Evolutionary conservation across 2,888 invertebrate species (phyloP).

Genomic region (Myopa tessellatipennis): DNA sequence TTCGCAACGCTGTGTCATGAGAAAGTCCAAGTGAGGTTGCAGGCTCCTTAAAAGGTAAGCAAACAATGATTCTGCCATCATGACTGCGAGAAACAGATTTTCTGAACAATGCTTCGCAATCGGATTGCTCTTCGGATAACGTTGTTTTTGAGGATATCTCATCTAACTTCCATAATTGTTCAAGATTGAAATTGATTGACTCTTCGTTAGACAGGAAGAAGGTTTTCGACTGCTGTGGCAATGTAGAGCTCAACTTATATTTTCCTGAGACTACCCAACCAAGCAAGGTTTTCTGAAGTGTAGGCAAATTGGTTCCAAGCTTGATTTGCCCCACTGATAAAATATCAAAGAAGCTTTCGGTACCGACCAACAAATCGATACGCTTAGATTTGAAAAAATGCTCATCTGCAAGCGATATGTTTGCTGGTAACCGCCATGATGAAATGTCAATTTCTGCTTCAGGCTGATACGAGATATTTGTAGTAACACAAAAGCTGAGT

Average conservation of each 20-base stretch:
- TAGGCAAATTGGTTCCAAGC: constrained; percentile 41
- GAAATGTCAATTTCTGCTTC: constrained; percentile 39
- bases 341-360: constrained; percentile 33
- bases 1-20: background rate
- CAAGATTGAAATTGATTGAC: background rate
- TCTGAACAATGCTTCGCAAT: background rate
- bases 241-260: constrained; percentile 26
- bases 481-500: constrained; percentile 10
- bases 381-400: background rate
- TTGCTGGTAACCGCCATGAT: constrained; percentile 43
- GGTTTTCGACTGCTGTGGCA: no score
- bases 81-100: background rate
- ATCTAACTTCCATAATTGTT: constrained; percentile 12
- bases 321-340: constrained; percentile 46
- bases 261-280: constrained; percentile 47
- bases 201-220: no score
- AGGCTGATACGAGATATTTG: constrained; percentile 37
- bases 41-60: background rate
- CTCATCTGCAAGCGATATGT: constrained; percentile 4
- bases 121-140: background rate
- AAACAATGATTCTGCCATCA: constrained; percentile 2
- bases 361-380: background rate
- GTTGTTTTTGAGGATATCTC: background rate
- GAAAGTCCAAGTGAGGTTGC: background rate
- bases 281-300: constrained; percentile 46